phyloP scores from a whole-genome alignment of 2,113 vertebrate genomes.

The Sarotherodon lohbergeri region DNA sequence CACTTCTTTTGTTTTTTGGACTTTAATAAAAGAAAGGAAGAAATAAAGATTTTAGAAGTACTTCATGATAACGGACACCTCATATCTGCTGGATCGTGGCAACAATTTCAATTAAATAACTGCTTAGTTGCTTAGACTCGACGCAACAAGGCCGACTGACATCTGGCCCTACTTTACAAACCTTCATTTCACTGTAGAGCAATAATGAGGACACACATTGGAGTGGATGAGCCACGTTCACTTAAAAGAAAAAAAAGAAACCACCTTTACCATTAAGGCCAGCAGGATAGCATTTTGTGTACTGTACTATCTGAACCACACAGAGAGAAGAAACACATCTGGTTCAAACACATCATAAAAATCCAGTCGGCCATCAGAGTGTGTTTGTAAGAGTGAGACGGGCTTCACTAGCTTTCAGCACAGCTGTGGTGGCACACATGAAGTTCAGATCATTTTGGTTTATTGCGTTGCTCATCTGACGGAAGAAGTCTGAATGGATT shows the following conservation, averaged over 20 bases:
- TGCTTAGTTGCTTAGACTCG: neutral
- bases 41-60: neutral
- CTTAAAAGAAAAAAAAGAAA: neutral
- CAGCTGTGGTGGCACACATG: neutral
- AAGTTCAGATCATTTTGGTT: neutral
- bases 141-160: neutral
- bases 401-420: neutral
- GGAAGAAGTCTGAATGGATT: neutral
- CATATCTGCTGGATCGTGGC: neutral
- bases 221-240: slow-evolving; percentile 36
- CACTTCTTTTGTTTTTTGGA: neutral
- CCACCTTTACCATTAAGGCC: slow-evolving; percentile 3
- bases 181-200: slow-evolving; percentile 39
- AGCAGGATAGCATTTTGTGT: neutral
- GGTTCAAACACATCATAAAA: slow-evolving; percentile 14
- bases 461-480: neutral
- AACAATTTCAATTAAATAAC: neutral
- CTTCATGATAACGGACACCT: neutral
- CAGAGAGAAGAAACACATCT: neutral
- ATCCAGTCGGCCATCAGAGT: slow-evolving; percentile 9
- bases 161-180: slow-evolving; percentile 25
- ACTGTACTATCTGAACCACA: slow-evolving; percentile 8
- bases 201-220: slow-evolving; percentile 28
- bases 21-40: neutral
- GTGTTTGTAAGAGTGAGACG: neutral